Evolutionary conservation across 2,888 invertebrate species (phyloP).

Genomic region (Idaea dimidiata): DNA sequence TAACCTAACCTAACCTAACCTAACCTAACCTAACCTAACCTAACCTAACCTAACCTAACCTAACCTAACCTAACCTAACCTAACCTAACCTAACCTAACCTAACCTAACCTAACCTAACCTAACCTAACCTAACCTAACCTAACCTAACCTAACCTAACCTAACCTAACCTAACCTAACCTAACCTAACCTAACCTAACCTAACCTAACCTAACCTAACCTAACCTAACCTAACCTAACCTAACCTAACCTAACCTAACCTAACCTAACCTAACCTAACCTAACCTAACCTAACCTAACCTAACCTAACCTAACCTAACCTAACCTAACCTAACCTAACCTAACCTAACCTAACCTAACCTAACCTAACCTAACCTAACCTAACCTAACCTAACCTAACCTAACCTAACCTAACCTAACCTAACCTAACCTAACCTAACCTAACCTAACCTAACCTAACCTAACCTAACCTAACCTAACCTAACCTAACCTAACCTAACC

Average conservation of each 20-base stretch:
- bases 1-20: constrained; percentile 20
- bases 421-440: constrained; percentile 29
- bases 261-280: constrained; percentile 28
- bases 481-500: constrained; percentile 18
- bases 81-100: constrained; percentile 22
- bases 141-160: constrained; percentile 30
- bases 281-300: constrained; percentile 27
- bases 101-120: constrained; percentile 23
- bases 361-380: constrained; percentile 25
- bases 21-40: constrained; percentile 24
- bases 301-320: constrained; percentile 23
- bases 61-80: constrained; percentile 22
- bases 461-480: constrained; percentile 17
- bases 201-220: constrained; percentile 31
- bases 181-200: constrained; percentile 29
- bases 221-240: constrained; percentile 30
- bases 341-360: constrained; percentile 25
- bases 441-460: constrained; percentile 16
- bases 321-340: constrained; percentile 24
- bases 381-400: constrained; percentile 27
- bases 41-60: constrained; percentile 19
- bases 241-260: constrained; percentile 28
- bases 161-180: constrained; percentile 29
- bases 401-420: constrained; percentile 29
- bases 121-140: constrained; percentile 24